Percentiles rank a stretch among this genome's conserved stretches.
Conservation (phyloP, 2,113 vertebrate species). For the Platichthys stellatus region DNA sequence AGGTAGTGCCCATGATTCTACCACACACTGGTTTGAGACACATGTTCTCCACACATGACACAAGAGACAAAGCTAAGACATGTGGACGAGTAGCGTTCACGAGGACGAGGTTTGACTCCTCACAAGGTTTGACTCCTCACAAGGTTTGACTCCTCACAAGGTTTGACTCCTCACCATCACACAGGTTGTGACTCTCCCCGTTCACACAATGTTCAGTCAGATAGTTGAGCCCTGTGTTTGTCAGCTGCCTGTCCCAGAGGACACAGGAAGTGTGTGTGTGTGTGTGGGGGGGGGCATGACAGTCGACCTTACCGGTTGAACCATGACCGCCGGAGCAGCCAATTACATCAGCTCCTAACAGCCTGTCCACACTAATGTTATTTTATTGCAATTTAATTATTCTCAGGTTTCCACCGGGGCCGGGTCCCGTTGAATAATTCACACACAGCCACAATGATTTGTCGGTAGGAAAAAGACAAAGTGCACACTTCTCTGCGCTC, state of each 20-base stretch:
- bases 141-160: not conserved
- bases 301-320: slow-evolving; percentile 71
- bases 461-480: slow-evolving; percentile 74
- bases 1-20: not conserved
- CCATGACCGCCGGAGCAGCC: slow-evolving; percentile 76
- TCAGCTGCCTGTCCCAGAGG: slow-evolving; percentile 21
- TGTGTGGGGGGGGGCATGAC: slow-evolving; percentile 13
- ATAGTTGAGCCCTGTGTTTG: slow-evolving; percentile 9
- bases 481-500: slow-evolving; percentile 52
- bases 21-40: not conserved
- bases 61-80: slow-evolving; percentile 2
- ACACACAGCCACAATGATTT: slow-evolving; percentile 81
- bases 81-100: not conserved
- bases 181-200: slow-evolving; percentile 5
- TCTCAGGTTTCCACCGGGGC: slow-evolving; percentile 83
- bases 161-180: not conserved
- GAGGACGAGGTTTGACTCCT: not conserved
- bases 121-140: not conserved
- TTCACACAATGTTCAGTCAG: slow-evolving; percentile 16
- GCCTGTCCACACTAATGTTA: slow-evolving; percentile 84
- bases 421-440: slow-evolving; percentile 83
- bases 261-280: not conserved
- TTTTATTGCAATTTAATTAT: slow-evolving; percentile 89
- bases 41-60: not conserved
- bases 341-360: slow-evolving; percentile 81